A percentile compares a stretch with the other conserved stretches of the same genome.
These are phyloP conservation scores for Caenorhabditis sp. DNA, from an alignment of 2,888 invertebrate genomes.

Conservation along the genomic window DNA sequence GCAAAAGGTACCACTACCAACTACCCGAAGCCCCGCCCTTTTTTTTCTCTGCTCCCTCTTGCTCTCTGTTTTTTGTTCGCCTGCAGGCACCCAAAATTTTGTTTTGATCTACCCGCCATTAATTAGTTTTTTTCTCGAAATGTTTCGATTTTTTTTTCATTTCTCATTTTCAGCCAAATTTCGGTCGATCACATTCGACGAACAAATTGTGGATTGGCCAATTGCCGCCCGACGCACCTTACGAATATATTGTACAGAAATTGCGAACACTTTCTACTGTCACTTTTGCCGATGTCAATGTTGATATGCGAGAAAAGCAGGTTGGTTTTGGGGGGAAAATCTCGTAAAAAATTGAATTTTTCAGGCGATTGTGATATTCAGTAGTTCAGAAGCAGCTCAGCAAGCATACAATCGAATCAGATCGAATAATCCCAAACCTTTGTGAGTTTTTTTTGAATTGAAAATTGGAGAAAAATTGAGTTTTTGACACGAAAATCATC, in stretches of 20 bases:
- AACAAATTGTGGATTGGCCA: slow-evolving; percentile 14
- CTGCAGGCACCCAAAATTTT: no score
- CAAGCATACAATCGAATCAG: slow-evolving; percentile 6
- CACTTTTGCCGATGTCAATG: background rate
- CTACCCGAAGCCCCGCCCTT: no score
- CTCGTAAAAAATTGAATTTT: no score
- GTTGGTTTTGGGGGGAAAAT: no score
- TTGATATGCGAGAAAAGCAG: slow-evolving; percentile 5
- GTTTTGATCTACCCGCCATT: no score
- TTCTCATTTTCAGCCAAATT: slow-evolving; percentile 9
- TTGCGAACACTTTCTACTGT: slow-evolving; percentile 5
- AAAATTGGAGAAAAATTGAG: no score
- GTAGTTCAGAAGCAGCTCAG: background rate
- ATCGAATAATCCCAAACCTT: slow-evolving; percentile 4
- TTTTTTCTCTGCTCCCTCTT: no score
- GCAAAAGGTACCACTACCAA: no score
- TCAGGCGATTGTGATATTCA: slow-evolving; percentile 18
- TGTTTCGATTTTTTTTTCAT: no score
- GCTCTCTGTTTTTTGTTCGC: no score
- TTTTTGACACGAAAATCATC: no score
- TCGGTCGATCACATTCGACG: slow-evolving; percentile 5
- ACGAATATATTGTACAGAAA: slow-evolving; percentile 7
- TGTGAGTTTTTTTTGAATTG: slow-evolving; percentile 14
- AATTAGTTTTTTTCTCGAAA: no score
- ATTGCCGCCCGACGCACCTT: background rate